Evolutionary conservation across 2,888 invertebrate species (phyloP), one percentile per base, ranked within the genome.

Genomic region (Cybosia mesomella): DNA sequence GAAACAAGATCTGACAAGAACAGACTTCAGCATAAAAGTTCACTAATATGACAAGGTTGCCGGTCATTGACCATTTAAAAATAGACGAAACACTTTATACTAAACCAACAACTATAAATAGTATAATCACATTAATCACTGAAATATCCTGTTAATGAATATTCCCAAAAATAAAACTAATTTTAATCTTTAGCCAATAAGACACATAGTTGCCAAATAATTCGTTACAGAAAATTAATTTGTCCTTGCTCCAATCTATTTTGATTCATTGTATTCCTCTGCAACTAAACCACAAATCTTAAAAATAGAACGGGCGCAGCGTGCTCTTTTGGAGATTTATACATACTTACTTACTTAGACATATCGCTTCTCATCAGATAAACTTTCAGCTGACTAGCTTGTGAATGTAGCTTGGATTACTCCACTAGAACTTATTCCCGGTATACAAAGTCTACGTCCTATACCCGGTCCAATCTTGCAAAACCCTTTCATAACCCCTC

Each of bases 241-340:
- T 43, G 18, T 49, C n/a, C 49, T n/a, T 49, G 49, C 18, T 49
- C n/a, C 8, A 49, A 49, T 49, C 49, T n/a, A 49, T n/a, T 49
- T 49, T 18, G 5, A 43, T 43, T 49, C n/a, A n/a, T n/a, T n/a
- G n/a, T 49, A 49, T 49, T 49, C 43, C 18, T 43, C 7, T 7
- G 49, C n/a, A 49, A 49, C 49, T n/a, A 49, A 49, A 49, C 49
- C n/a, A 49, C 49, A n/a, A 49, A 18, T n/a, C 18, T 49, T n/a
- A n/a, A 49, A 39, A 49, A 49, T 49, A 49, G 49, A n/a, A 49
- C n/a, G n/a, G 49, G 49, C 49, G 49, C 49, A n/a, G 49, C 49
- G n/a, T n/a, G 18, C 2, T n/a, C 49, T n/a, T 8, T 49, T 49
- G n/a, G n/a, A n/a, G 18, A n/a, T 8, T 49, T 15, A 7, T 39